These are phyloP conservation scores for Omphaloscelis lunosa DNA, from an alignment of 2,888 invertebrate genomes.

Conservation along the genomic window DNA sequence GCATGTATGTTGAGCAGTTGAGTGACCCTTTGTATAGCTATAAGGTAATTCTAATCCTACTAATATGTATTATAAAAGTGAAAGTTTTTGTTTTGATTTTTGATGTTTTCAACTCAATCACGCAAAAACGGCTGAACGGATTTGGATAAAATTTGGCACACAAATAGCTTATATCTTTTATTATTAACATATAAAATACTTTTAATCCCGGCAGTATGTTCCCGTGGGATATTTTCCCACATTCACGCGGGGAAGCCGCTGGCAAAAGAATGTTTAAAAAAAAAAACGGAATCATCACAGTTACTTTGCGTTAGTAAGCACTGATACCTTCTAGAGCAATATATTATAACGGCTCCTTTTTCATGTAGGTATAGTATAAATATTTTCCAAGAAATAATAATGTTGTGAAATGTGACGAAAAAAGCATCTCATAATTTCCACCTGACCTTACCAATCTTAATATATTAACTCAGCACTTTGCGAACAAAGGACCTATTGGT, in stretches of 20 bases:
- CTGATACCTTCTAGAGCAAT: too few species aligned
- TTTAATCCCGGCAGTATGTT: too few species aligned
- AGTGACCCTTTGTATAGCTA: too few species aligned
- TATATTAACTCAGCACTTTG: constrained; percentile 23
- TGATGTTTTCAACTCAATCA: background rate
- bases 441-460: background rate
- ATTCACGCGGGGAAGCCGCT: too few species aligned
- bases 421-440: constrained; percentile 11
- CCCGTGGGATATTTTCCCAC: too few species aligned
- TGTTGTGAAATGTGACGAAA: background rate
- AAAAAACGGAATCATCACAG: background rate
- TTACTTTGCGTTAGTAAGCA: too few species aligned
- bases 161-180: too few species aligned
- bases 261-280: too few species aligned
- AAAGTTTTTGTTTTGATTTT: background rate
- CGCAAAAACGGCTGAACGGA: too few species aligned
- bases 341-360: background rate
- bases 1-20: background rate
- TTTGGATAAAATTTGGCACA: too few species aligned
- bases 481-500: constrained; percentile 23
- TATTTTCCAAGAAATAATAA: background rate
- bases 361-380: too few species aligned
- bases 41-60: background rate
- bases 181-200: too few species aligned
- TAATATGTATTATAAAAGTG: background rate